These are phyloP conservation scores for Lycophotia porphyrea DNA, from an alignment of 2,888 invertebrate species.

Conservation along the genomic window DNA sequence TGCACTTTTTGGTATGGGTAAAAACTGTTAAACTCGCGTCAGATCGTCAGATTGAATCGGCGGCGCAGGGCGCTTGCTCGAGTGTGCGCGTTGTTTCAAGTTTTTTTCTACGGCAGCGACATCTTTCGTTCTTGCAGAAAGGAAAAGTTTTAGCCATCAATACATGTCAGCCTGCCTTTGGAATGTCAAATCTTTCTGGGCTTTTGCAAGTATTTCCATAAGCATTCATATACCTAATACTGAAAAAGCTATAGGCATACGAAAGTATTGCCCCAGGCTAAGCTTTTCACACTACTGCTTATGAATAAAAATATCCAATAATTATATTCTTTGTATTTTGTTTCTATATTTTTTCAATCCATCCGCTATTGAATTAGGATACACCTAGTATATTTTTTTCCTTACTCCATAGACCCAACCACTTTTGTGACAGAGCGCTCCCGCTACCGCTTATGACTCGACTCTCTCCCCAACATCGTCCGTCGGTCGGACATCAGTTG, in stretches of 20 bases:
- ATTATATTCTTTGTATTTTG: not conserved
- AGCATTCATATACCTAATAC: not conserved
- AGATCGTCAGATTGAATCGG: no score
- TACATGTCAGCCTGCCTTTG: not conserved
- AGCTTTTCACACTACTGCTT: not conserved
- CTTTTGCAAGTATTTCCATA: not conserved
- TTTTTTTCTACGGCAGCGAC: no score
- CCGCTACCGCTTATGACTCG: slow-evolving; percentile 21
- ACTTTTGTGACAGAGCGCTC: not conserved
- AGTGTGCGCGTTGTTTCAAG: no score
- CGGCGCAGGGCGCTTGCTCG: no score
- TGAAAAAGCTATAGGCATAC: not conserved
- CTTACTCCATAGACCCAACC: not conserved
- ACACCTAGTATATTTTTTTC: not conserved
- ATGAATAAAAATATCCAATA: not conserved
- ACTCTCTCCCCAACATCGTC: slow-evolving; percentile 71
- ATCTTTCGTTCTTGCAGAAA: no score
- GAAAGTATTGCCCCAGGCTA: not conserved
- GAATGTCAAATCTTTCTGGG: no score
- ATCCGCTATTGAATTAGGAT: not conserved
- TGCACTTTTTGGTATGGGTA: no score
- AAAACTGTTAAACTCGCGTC: no score
- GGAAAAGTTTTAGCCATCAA: not conserved
- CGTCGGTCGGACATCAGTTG: slow-evolving; percentile 78
- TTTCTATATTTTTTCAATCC: not conserved